Percentiles rank a stretch among this genome's conserved stretches.
These are phyloP conservation scores for Sipunculus nudus DNA, from an alignment of 2,888 invertebrate species.

Conservation along the genomic window DNA sequence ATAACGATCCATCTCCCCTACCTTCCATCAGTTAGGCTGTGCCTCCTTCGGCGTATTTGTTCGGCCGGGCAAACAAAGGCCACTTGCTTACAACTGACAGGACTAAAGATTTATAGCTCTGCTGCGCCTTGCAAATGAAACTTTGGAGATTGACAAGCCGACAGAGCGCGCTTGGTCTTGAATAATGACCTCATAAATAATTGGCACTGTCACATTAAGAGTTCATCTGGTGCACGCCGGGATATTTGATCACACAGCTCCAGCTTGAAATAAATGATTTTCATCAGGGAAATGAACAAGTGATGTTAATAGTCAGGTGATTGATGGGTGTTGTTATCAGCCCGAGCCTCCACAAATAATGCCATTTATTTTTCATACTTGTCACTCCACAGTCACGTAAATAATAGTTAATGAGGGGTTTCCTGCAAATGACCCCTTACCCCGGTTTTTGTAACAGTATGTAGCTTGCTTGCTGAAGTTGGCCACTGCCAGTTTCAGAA, in stretches of 20 bases:
- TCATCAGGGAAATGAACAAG: slow-evolving; percentile 7
- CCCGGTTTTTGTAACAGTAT: no score
- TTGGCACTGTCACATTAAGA: no score
- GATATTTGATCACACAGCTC: neutral
- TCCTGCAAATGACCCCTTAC: slow-evolving; percentile 16
- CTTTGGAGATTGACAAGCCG: slow-evolving; percentile 15
- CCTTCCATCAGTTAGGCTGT: slow-evolving; percentile 56
- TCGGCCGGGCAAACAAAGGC: slow-evolving; percentile 60
- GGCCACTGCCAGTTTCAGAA: no score
- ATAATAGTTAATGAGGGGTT: slow-evolving; percentile 54
- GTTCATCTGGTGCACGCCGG: neutral
- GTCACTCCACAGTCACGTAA: slow-evolving; percentile 55
- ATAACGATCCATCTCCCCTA: slow-evolving; percentile 59
- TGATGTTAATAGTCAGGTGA: slow-evolving; percentile 49
- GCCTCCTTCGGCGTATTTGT: slow-evolving; percentile 62
- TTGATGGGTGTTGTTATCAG: slow-evolving; percentile 60
- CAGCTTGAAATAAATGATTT: slow-evolving; percentile 16
- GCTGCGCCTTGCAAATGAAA: slow-evolving; percentile 20
- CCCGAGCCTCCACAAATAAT: slow-evolving; percentile 55
- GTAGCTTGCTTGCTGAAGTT: no score
- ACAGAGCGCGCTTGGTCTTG: neutral
- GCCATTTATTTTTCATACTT: slow-evolving; percentile 63
- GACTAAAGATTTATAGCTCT: slow-evolving; percentile 44
- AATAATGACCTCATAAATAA: slow-evolving; percentile 13
- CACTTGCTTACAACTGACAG: slow-evolving; percentile 49